A percentile compares a stretch with the other conserved stretches of the same genome.
Evolutionary conservation across 2,888 invertebrate genomes (phyloP).

Genomic region (Leucophenga montana): DNA sequence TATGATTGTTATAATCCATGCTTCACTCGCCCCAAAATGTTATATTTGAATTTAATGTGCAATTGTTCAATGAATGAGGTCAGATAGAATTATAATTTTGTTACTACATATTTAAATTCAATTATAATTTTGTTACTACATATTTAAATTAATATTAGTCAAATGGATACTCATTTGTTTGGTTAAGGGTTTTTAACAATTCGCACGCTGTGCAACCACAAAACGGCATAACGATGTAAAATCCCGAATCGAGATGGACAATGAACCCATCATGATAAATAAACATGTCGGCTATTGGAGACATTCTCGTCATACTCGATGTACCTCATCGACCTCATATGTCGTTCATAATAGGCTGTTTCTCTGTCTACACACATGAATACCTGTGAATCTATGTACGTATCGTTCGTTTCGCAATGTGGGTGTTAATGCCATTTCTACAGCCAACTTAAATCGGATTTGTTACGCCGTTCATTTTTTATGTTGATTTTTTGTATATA

Average conservation of each 20-base stretch:
- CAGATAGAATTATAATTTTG: no score
- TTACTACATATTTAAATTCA: no score
- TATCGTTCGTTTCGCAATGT: background rate
- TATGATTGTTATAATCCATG: no score
- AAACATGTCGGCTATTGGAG: no score
- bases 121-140: conserved; percentile 70
- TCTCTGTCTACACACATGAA: background rate
- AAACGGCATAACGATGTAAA: background rate
- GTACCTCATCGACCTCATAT: background rate
- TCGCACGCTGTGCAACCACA: conserved; percentile 13
- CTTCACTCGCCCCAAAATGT: no score
- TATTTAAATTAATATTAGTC: conserved; percentile 70
- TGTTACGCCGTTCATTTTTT: background rate
- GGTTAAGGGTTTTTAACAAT: conserved; percentile 51
- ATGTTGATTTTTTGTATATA: background rate
- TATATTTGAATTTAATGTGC: no score
- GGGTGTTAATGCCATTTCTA: conserved; percentile 26
- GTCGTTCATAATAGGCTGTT: background rate
- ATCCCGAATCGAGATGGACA: background rate
- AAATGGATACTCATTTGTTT: conserved; percentile 54
- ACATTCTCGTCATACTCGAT: no score
- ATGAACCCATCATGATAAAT: no score
- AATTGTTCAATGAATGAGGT: no score
- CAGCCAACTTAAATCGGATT: conserved; percentile 3
- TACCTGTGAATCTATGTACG: no score